phyloP scores from a whole-genome alignment of 2,888 invertebrate genomes.

The Andrena praecox region DNA sequence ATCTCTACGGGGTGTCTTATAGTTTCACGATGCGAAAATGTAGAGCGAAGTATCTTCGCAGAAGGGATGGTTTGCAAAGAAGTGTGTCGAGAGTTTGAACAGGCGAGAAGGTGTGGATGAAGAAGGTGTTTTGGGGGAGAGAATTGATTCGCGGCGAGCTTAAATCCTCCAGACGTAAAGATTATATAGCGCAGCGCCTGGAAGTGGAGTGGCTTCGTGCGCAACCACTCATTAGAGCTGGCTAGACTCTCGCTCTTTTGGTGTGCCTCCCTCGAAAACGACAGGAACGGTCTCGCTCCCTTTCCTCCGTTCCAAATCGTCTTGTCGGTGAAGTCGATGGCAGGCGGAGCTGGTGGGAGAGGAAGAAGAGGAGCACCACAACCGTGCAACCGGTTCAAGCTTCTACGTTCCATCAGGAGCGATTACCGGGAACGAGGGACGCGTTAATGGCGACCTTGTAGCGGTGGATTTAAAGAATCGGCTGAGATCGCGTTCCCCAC shows the following conservation, averaged over 20 bases:
- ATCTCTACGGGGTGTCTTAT: not conserved
- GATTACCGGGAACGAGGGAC: conserved; percentile 23
- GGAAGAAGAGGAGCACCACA: not conserved
- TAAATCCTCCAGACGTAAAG: conserved; percentile 29
- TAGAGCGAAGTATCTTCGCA: not conserved
- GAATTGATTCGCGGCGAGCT: not conserved
- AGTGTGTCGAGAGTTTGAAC: no score
- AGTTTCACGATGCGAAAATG: not conserved
- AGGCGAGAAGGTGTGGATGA: no score
- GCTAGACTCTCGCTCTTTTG: conserved; percentile 20
- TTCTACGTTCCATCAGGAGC: not conserved
- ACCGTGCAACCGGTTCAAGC: not conserved
- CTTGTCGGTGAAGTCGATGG: not conserved
- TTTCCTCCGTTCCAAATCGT: not conserved
- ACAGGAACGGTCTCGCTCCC: not conserved
- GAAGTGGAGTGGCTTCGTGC: conserved; percentile 8
- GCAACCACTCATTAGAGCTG: conserved; percentile 53
- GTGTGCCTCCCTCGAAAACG: conserved; percentile 12
- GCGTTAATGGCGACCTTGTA: conserved; percentile 42
- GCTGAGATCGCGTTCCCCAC: conserved; percentile 43
- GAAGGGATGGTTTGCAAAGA: not conserved
- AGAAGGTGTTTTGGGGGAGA: not conserved
- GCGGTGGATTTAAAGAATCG: conserved; percentile 40
- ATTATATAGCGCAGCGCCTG: conserved; percentile 46
- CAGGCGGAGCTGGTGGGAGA: not conserved